Percentiles rank a stretch among this genome's conserved stretches.
Conservation (phyloP, 53 echinoderm and acorn worm species). For the Echinometra lucunter region DNA sequence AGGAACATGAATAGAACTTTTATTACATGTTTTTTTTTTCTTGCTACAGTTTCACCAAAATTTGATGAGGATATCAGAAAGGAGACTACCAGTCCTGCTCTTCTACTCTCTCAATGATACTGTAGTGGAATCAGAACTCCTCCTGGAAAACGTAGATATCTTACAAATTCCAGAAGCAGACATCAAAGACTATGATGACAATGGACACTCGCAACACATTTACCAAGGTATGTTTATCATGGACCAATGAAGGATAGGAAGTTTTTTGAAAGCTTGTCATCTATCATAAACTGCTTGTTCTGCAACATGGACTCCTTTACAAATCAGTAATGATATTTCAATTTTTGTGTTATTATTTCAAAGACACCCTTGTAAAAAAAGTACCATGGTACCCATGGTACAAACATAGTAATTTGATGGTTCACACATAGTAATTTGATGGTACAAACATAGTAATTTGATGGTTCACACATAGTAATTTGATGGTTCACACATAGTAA, state of each 20-base stretch:
- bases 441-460: too few relatives aligned
- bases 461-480: too few relatives aligned
- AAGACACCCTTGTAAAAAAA: too few relatives aligned
- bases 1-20: neutral
- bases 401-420: too few relatives aligned
- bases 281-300: too few relatives aligned
- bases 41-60: neutral
- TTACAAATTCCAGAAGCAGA: neutral
- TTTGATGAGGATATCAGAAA: neutral
- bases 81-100: slow-evolving; percentile 10
- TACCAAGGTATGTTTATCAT: slow-evolving; percentile 7
- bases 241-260: neutral
- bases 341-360: too few relatives aligned
- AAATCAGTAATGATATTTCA: too few relatives aligned
- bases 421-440: too few relatives aligned
- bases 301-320: too few relatives aligned
- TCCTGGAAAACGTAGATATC: slow-evolving; percentile 9
- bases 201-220: neutral
- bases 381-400: too few relatives aligned
- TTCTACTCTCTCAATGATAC: slow-evolving; percentile 21
- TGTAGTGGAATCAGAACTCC: slow-evolving; percentile 14
- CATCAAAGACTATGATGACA: slow-evolving; percentile 5
- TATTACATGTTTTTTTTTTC: neutral
- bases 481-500: too few relatives aligned
- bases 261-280: neutral